Base-by-base conservation (phyloP, 2,888 invertebrate genomes). In the Cantharis rustica region DNA sequence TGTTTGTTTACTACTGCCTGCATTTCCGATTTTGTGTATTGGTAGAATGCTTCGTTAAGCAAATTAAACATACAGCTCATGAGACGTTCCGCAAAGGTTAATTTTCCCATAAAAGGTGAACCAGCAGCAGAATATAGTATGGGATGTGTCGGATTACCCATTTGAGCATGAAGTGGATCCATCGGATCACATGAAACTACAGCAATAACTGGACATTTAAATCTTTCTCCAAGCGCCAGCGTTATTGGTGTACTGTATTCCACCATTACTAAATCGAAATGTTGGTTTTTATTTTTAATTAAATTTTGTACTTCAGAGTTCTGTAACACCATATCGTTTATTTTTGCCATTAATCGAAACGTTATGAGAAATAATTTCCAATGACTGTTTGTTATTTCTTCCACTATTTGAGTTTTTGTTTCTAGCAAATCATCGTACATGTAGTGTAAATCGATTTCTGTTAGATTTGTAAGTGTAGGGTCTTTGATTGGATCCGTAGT, bases 1-100 rank as follows among this genome's bases (percentile, higher is more conserved):
- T 84, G 82, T 62, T 81, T 83, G 27, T 75, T 76, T 4, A 82
- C 47, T 7, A 47, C n/a, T 0, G n/a, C n/a, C n/a, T 47, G 47
- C n/a, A 47, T 47, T n/a, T 47, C 47, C 7, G 47, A n/a, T 47
- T 47, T 47, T 7, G 7, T 47, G n/a, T 47, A 47, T 47, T 47
- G 47, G 47, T 47, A n/a, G 2, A 47, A 1, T n/a, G 1, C 7
- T n/a, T n/a, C 13, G n/a, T 5, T 47, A 7, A 47, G 7, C 0
- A 47, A 0, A n/a, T 3, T 13, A 47, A 47, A 47, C 2, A 47
- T 7, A 0, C 1, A 5, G 2, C 47, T 47, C 7, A 47, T 47
- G 1, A 47, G n/a, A 1, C 47, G 47, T 47, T 47, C 47, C n/a
- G 2, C 7, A 7, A 47, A 47, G n/a, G 5, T n/a, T 47, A 47